Conservation (phyloP, 2,797 vertebrate species). For the Columba guinea region DNA sequence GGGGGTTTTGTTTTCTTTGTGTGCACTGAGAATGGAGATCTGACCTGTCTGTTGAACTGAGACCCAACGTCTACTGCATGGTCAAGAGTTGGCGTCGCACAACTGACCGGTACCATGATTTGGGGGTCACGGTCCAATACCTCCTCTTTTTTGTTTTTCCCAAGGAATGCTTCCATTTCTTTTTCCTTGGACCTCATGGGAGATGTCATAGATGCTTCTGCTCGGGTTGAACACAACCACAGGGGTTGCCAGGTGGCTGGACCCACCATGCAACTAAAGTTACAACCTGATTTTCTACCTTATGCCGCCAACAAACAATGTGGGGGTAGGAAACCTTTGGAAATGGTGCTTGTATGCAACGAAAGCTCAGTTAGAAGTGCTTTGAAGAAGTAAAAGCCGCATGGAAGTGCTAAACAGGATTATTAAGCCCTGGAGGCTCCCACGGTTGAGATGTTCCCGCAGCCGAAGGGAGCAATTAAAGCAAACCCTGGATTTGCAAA, state of each 20-base stretch:
- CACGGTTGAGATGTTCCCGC: not conserved
- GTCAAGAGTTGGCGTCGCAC: not conserved
- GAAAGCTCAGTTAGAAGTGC: not conserved
- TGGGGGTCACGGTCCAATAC: not conserved
- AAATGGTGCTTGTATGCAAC: not conserved
- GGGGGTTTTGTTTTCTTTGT: not conserved
- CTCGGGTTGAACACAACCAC: rapidly evolving
- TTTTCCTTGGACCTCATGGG: not conserved
- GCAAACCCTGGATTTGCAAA: not conserved
- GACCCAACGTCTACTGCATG: not conserved
- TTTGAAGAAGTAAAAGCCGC: not conserved
- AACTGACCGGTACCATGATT: not conserved
- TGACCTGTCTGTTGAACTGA: not conserved
- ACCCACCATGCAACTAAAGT: too few relatives aligned
- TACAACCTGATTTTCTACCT: not conserved
- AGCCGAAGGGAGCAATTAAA: not conserved
- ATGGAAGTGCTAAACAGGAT: not conserved
- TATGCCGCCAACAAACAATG: not conserved
- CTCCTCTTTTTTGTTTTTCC: not conserved
- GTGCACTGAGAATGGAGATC: not conserved
- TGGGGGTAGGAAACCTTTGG: not conserved
- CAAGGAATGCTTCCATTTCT: not conserved
- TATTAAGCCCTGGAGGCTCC: not conserved
- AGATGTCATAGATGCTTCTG: not conserved
- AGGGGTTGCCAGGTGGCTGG: not conserved